phyloP scores from a whole-genome alignment of 2,797 vertebrate species.

The Steatocranus sp. region DNA sequence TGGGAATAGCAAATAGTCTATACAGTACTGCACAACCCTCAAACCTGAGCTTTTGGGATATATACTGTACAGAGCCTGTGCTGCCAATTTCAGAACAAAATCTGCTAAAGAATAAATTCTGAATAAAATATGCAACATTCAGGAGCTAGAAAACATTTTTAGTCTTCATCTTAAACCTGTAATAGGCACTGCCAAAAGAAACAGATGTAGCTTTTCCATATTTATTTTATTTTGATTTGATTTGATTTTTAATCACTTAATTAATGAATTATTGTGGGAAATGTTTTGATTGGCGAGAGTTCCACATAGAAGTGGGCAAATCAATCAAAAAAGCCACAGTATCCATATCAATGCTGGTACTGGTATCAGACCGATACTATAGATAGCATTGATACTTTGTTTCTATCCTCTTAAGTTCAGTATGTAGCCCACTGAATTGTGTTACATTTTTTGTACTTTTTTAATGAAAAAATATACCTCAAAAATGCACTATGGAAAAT shows the following conservation, averaged over 20 bases:
- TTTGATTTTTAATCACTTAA: neutral
- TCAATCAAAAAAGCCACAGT: neutral
- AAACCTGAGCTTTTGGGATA: neutral
- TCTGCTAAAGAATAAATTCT: neutral
- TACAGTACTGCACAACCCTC: neutral
- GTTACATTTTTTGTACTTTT: neutral
- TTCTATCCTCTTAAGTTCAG: neutral
- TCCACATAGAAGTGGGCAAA: neutral
- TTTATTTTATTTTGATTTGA: rapidly evolving
- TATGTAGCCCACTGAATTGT: neutral
- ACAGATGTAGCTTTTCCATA: neutral
- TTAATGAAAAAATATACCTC: neutral
- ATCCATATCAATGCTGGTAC: neutral
- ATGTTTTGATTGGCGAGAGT: neutral
- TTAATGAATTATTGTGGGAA: neutral
- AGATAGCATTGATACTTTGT: neutral
- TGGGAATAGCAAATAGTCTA: neutral
- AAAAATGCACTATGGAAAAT: neutral
- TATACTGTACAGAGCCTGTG: neutral
- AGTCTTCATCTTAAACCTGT: neutral
- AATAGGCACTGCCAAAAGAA: neutral
- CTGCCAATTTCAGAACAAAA: neutral
- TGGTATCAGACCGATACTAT: neutral
- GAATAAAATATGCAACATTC: neutral
- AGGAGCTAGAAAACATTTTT: neutral